Evolutionary conservation across 2,888 invertebrate genomes (phyloP).

Genomic region (Furcula furcula): DNA sequence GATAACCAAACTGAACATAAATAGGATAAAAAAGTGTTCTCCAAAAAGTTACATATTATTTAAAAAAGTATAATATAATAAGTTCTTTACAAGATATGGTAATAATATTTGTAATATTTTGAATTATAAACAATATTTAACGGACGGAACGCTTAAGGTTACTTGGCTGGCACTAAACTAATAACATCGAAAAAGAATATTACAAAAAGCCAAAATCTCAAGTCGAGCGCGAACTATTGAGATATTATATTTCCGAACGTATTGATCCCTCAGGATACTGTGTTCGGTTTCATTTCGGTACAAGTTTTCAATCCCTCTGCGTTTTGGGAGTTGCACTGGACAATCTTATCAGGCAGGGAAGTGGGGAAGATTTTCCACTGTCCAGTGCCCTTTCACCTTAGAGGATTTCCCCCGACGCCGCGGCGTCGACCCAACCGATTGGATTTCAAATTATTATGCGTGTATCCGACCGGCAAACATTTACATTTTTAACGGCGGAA

Average conservation of each 20-base stretch:
- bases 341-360: slow-evolving; percentile 75
- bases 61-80: no score
- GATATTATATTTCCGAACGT: slow-evolving; percentile 77
- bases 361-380: slow-evolving; percentile 75
- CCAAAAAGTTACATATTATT: no score
- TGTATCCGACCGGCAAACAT: slow-evolving; percentile 58
- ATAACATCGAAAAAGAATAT: slow-evolving; percentile 49
- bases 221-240: slow-evolving; percentile 62
- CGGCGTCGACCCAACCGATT: slow-evolving; percentile 59
- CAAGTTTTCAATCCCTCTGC: slow-evolving; percentile 79
- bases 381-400: slow-evolving; percentile 73
- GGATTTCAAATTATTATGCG: slow-evolving; percentile 75
- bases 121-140: no score
- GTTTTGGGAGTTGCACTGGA: slow-evolving; percentile 79
- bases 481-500: slow-evolving; percentile 43
- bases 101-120: no score
- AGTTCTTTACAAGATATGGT: no score
- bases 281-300: slow-evolving; percentile 76
- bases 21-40: no score
- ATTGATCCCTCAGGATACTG: slow-evolving; percentile 75
- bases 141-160: no score
- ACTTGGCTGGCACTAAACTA: no score
- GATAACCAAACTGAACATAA: no score
- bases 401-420: slow-evolving; percentile 68
- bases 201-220: slow-evolving; percentile 46